Percentiles rank a stretch among this genome's conserved stretches.
Conservation (phyloP, 2,888 invertebrate species). For the Zele albiditarsus region DNA sequence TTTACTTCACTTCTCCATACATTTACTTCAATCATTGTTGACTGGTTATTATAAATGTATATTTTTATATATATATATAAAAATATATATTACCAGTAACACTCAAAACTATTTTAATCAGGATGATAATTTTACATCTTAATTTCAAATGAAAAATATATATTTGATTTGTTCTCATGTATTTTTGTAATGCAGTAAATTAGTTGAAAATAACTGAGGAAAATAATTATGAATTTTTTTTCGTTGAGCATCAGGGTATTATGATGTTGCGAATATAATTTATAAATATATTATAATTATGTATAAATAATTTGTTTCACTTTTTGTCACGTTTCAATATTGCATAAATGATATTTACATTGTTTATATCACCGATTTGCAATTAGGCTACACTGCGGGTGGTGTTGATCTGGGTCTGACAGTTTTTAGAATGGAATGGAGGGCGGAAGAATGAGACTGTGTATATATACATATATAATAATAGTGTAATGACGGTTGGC, state of each 20-base stretch:
- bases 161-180: no score
- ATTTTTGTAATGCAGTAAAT: no score
- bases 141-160: no score
- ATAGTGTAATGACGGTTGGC: conserved; percentile 56
- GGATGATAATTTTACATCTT: no score
- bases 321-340: neutral
- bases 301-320: no score
- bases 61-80: neutral
- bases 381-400: conserved; percentile 64
- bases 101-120: no score
- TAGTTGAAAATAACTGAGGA: no score
- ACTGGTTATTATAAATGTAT: conserved; percentile 1
- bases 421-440: conserved; percentile 61
- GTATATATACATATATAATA: neutral
- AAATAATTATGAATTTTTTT: no score
- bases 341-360: conserved; percentile 31
- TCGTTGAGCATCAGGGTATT: no score
- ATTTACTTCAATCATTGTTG: neutral
- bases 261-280: no score
- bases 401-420: conserved; percentile 64
- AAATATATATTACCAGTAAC: no score
- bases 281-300: no score
- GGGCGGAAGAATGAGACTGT: conserved; percentile 6
- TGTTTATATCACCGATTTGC: conserved; percentile 48
- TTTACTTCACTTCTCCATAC: conserved; percentile 53